These are phyloP conservation scores for Cinclus cinclus DNA, from an alignment of 2,113 vertebrate genomes.

Conservation along the genomic window DNA sequence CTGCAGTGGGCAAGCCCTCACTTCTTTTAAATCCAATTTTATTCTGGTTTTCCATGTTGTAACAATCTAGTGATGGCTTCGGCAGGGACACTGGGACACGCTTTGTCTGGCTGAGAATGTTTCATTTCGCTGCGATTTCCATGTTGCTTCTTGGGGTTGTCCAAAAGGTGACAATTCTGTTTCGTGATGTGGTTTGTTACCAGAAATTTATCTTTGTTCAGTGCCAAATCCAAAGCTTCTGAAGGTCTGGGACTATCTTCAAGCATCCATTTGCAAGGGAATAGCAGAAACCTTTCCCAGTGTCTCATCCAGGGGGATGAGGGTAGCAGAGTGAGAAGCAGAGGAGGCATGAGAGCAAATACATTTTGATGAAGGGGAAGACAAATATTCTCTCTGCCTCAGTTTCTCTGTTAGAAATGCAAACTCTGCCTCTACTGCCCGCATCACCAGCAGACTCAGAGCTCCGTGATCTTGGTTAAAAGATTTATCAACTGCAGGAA, in stretches of 20 bases:
- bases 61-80: not conserved
- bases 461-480: accelerated
- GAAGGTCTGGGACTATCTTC: not conserved
- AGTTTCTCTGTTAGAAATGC: not conserved
- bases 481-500: not conserved
- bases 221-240: not conserved
- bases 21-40: not conserved
- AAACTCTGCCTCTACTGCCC: not conserved
- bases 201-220: not conserved
- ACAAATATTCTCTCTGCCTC: not conserved
- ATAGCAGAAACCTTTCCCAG: not conserved
- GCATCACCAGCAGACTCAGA: not conserved
- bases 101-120: not conserved
- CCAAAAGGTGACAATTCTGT: not conserved
- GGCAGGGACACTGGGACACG: not conserved
- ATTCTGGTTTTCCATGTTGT: not conserved
- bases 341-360: not conserved
- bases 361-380: not conserved
- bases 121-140: not conserved
- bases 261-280: not conserved
- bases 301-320: not conserved
- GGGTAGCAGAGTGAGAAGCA: accelerated
- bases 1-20: not conserved
- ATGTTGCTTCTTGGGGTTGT: not conserved
- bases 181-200: not conserved